Percentiles rank a stretch among this genome's conserved stretches.
Evolutionary conservation across 2,797 vertebrate species (phyloP).

Genomic region (Gephyroberyx darwinii): DNA sequence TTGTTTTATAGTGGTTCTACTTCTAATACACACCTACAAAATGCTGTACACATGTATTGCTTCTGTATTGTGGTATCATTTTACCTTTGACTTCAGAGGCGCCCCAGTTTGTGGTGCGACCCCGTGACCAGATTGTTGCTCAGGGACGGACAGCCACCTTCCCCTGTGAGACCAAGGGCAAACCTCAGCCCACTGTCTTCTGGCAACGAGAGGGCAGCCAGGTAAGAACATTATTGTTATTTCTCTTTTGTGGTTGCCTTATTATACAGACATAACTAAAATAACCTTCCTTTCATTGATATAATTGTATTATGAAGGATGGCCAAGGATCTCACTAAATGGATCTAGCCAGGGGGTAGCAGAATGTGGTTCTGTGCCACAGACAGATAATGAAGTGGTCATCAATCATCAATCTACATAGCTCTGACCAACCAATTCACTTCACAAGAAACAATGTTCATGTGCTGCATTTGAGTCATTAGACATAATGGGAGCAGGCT

Average conservation of each 20-base stretch:
- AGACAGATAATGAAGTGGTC: constrained; percentile 91
- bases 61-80: constrained; percentile 55
- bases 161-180: constrained; percentile 97
- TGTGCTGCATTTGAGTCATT: constrained; percentile 93
- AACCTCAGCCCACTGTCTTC: constrained; percentile 97
- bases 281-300: constrained; percentile 28
- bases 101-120: constrained; percentile 95
- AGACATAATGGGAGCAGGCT: constrained; percentile 93
- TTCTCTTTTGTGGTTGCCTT: background rate
- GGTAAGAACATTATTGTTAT: constrained; percentile 79
- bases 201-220: constrained; percentile 99
- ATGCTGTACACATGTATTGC: constrained; percentile 27
- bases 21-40: background rate
- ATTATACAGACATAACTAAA: constrained; percentile 11
- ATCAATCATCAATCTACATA: constrained; percentile 89
- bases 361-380: constrained; percentile 77
- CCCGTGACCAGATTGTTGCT: constrained; percentile 96
- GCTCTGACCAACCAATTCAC: constrained; percentile 80
- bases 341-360: constrained; percentile 44
- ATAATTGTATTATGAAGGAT: constrained; percentile 32
- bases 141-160: constrained; percentile 94
- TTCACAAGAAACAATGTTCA: constrained; percentile 91
- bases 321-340: constrained; percentile 37
- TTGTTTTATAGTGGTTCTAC: constrained; percentile 2
- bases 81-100: constrained; percentile 86